These are phyloP conservation scores for Zelleria hepariella DNA, from an alignment of 2,888 invertebrate species.

Conservation along the genomic window DNA sequence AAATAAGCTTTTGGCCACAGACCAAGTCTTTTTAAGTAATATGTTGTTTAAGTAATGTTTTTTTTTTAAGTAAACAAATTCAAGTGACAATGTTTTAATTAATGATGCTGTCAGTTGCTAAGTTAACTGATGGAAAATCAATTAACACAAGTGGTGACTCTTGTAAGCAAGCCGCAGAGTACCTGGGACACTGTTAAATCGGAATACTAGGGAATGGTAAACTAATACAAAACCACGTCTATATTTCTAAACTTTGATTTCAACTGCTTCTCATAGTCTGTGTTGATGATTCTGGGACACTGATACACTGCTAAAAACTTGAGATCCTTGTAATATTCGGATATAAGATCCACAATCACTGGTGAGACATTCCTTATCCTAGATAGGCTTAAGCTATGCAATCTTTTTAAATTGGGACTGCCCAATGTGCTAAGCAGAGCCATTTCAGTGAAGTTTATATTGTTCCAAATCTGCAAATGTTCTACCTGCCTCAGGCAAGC, in stretches of 20 bases:
- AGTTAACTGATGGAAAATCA: too few relatives aligned
- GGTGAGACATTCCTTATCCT: conserved; percentile 51
- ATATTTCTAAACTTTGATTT: conserved; percentile 58
- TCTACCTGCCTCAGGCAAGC: conserved; percentile 33
- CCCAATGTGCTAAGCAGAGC: conserved; percentile 39
- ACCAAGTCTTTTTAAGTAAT: background rate
- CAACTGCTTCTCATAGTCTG: conserved; percentile 54
- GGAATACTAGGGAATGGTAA: too few relatives aligned
- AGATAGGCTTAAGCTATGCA: conserved; percentile 55
- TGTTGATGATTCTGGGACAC: conserved; percentile 50
- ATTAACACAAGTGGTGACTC: too few relatives aligned
- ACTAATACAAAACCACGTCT: conserved; percentile 50
- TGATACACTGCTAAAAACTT: conserved; percentile 58
- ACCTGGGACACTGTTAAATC: too few relatives aligned
- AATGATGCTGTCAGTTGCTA: too few relatives aligned
- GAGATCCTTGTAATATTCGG: conserved; percentile 51
- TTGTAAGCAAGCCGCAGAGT: too few relatives aligned
- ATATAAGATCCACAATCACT: conserved; percentile 48
- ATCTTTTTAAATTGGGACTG: conserved; percentile 32
- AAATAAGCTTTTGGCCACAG: background rate
- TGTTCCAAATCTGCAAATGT: conserved; percentile 61
- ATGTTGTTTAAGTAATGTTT: background rate
- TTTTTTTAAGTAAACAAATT: background rate
- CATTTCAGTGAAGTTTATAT: conserved; percentile 43
- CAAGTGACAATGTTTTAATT: too few relatives aligned